Percentiles rank a stretch among this genome's conserved stretches.
Evolutionary conservation across 2,797 vertebrate genomes (phyloP).

Genomic region (Muscicapa comitata): DNA sequence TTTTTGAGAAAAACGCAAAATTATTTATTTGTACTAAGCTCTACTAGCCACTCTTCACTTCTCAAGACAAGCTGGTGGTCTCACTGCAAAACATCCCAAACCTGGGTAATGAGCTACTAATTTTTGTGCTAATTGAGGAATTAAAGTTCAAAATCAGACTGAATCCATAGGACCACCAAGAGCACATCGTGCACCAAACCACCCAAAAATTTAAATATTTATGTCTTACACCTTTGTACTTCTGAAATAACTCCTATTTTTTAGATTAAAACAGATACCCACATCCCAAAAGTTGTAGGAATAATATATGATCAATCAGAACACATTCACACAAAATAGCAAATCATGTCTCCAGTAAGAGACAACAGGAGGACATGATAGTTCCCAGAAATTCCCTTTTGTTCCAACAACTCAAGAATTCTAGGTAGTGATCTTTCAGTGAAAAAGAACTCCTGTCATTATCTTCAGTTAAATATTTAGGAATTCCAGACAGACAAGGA

Average conservation of each 20-base stretch:
- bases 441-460: neutral
- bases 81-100: neutral
- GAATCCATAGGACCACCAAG: neutral
- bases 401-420: neutral
- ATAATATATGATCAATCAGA: neutral
- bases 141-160: neutral
- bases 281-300: neutral
- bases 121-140: neutral
- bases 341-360: neutral
- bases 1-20: neutral
- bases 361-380: accelerated
- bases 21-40: neutral
- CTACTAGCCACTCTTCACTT: neutral
- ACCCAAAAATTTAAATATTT: neutral
- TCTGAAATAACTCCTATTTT: neutral
- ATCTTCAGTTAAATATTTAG: neutral
- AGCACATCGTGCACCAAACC: neutral
- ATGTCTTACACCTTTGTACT: neutral
- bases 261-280: neutral
- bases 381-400: neutral
- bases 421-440: neutral
- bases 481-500: neutral
- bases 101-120: neutral
- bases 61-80: neutral
- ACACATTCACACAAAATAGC: neutral